These are phyloP conservation scores for Alaudala cheleensis DNA, from an alignment of 2,113 vertebrate species.

Conservation along the genomic window DNA sequence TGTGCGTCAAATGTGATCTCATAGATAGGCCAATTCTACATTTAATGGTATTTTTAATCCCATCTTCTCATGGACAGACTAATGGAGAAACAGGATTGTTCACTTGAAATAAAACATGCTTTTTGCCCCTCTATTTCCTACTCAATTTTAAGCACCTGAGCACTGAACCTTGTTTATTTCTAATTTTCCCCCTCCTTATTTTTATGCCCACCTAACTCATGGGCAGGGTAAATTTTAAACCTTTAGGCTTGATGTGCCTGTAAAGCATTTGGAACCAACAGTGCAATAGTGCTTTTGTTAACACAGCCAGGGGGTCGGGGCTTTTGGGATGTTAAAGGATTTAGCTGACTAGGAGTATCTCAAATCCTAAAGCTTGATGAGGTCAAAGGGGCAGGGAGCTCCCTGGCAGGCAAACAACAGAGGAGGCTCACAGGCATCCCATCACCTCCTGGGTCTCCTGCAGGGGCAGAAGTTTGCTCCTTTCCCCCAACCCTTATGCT, in stretches of 20 bases:
- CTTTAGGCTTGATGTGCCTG: background rate
- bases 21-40: background rate
- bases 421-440: fast-evolving
- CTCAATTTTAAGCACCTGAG: background rate
- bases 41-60: background rate
- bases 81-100: background rate
- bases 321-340: background rate
- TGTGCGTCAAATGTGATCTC: background rate
- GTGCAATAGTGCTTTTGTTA: background rate
- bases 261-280: background rate
- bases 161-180: background rate
- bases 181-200: background rate
- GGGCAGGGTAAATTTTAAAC: background rate
- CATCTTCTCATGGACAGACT: background rate
- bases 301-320: fast-evolving
- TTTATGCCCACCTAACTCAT: background rate
- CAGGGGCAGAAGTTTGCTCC: background rate
- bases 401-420: background rate
- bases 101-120: background rate
- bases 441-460: fast-evolving
- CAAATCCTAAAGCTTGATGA: background rate
- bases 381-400: background rate
- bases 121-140: background rate
- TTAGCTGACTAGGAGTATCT: constrained; percentile 6
- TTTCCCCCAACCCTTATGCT: fast-evolving